A percentile compares a stretch with the other conserved stretches of the same genome.
phyloP scores from a whole-genome alignment of 1,140 invertebrate genomes.

The Kradibia gibbosae region DNA sequence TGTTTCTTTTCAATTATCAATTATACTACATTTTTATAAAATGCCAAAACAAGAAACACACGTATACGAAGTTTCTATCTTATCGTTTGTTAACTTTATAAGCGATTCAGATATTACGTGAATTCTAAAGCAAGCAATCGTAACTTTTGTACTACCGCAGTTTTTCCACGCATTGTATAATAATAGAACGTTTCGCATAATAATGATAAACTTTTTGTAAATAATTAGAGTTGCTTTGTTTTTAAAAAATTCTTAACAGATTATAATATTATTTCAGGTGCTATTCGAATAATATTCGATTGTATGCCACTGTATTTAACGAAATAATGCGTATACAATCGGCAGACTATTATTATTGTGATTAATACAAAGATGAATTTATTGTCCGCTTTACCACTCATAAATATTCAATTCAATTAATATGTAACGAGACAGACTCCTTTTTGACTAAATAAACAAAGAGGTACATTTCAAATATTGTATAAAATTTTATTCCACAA shows the following conservation, averaged over 20 bases:
- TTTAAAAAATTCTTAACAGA: background rate
- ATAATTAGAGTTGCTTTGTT: background rate
- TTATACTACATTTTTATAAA: background rate
- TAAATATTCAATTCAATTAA: conserved; percentile 5
- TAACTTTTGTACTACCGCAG: background rate
- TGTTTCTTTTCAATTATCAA: background rate
- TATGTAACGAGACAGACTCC: background rate
- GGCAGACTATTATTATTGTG: background rate
- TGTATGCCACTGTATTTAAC: background rate
- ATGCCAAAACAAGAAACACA: background rate
- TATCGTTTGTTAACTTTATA: background rate
- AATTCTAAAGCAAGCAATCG: background rate
- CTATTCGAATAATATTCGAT: background rate
- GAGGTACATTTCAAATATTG: background rate
- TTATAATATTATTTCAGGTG: background rate
- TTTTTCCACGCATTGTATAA: background rate
- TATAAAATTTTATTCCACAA: background rate
- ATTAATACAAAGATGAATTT: background rate
- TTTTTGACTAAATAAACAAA: background rate
- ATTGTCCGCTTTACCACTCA: background rate
- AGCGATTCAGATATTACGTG: background rate
- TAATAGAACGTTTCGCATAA: background rate
- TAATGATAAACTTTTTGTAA: background rate
- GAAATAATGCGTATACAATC: background rate
- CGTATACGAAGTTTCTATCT: background rate